phyloP scores from a whole-genome alignment of 2,113 vertebrate genomes.

The Saccopteryx leptura region DNA sequence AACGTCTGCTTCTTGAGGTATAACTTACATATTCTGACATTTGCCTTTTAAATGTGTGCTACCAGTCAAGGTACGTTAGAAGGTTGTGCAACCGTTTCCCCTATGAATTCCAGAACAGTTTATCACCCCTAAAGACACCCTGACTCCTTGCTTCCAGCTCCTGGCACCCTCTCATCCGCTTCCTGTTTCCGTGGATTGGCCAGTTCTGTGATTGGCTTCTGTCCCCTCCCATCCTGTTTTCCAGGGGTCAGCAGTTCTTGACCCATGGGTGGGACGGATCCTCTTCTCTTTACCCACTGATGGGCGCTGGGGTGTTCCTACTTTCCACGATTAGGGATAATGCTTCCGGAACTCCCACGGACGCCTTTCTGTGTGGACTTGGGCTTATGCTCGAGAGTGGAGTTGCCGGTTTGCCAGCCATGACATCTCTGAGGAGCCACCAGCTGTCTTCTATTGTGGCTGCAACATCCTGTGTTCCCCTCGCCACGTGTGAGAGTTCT shows the following conservation, averaged over 20 bases:
- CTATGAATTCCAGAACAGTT: not conserved
- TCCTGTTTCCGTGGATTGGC: accelerated
- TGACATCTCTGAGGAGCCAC: accelerated
- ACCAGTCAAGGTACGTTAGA: too few relatives aligned
- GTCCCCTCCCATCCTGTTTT: accelerated
- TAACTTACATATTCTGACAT: accelerated
- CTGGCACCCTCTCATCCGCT: accelerated
- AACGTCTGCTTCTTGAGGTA: accelerated
- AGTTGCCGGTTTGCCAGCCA: accelerated
- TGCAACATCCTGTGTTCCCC: accelerated
- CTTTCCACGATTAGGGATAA: too few relatives aligned
- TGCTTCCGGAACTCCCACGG: too few relatives aligned
- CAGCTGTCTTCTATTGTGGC: accelerated
- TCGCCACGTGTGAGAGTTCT: accelerated
- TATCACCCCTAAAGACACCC: accelerated
- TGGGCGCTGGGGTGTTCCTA: accelerated
- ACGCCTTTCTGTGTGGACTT: too few relatives aligned
- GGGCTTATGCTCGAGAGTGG: accelerated
- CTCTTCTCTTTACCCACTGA: accelerated
- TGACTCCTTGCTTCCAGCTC: accelerated
- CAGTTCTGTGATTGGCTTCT: accelerated
- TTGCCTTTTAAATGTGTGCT: accelerated
- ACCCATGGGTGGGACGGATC: accelerated
- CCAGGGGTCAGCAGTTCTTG: not conserved
- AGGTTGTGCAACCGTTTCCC: accelerated